phyloP scores from a whole-genome alignment of 2,113 vertebrate species.

The Zosterops lateralis region DNA sequence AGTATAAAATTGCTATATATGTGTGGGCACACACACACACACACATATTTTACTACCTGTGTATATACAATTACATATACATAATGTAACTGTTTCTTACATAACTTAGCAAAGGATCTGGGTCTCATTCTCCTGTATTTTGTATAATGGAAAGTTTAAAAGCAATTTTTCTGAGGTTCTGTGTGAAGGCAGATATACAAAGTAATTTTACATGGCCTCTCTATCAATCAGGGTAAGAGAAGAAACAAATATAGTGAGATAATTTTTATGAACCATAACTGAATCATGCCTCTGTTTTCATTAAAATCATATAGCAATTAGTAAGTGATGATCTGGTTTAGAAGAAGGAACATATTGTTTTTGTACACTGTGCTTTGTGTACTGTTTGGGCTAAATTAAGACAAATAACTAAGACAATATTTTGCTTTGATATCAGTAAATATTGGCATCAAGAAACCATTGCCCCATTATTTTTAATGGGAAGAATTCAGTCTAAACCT shows the following conservation, averaged over 20 bases:
- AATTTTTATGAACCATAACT: not conserved
- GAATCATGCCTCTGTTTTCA: slow-evolving; percentile 44
- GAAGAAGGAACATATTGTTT: slow-evolving; percentile 58
- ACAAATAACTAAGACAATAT: slow-evolving; percentile 57
- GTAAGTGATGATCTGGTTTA: slow-evolving; percentile 35
- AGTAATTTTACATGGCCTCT: not conserved
- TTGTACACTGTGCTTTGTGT: slow-evolving; percentile 55
- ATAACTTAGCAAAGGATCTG: not conserved
- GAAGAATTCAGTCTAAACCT: slow-evolving; percentile 55
- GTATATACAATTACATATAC: not conserved
- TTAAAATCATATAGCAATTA: slow-evolving; percentile 57
- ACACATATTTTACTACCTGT: rapidly evolving
- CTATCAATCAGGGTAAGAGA: not conserved
- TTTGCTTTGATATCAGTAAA: slow-evolving; percentile 68
- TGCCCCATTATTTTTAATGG: slow-evolving; percentile 61
- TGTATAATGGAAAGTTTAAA: not conserved
- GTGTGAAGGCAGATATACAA: not conserved
- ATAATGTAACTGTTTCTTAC: not conserved
- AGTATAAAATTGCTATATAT: not conserved
- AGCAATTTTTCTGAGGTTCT: not conserved
- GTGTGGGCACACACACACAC: not conserved
- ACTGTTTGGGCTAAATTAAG: slow-evolving; percentile 58
- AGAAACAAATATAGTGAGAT: not conserved
- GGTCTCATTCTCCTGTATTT: not conserved
- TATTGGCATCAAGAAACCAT: slow-evolving; percentile 50